Evolutionary conservation across 2,888 invertebrate genomes (phyloP).

Genomic region (Megaustenia siamemsis): DNA sequence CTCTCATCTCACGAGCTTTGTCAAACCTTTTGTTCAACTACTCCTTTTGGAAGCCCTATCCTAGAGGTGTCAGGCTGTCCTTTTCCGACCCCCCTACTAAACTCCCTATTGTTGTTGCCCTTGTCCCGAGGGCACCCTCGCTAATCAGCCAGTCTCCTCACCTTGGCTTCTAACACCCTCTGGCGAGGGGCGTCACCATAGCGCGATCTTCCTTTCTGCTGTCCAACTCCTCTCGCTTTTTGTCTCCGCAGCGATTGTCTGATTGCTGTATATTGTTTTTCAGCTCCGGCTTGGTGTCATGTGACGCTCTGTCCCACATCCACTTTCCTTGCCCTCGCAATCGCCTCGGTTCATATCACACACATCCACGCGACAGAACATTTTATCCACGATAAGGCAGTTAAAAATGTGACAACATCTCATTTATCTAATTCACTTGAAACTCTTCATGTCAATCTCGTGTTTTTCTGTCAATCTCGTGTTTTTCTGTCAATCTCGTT

Average conservation of each 20-base stretch:
- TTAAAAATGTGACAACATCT: no score
- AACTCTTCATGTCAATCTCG: no score
- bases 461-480: no score
- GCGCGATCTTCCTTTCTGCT: not conserved
- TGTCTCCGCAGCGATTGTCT: not conserved
- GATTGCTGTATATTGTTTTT: conserved; percentile 1
- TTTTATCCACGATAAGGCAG: no score
- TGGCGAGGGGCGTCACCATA: not conserved
- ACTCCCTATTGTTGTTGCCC: not conserved
- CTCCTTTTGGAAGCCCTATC: not conserved
- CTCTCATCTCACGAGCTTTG: not conserved
- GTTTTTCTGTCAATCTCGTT: no score
- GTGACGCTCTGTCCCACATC: not conserved
- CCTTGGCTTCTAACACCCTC: not conserved
- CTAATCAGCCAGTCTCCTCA: conserved; percentile 4
- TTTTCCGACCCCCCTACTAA: not conserved
- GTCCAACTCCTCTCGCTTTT: not conserved
- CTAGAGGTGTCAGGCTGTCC: conserved; percentile 19
- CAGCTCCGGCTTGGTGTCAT: not conserved
- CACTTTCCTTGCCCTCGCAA: not conserved
- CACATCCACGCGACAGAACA: not conserved
- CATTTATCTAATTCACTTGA: no score
- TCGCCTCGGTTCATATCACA: not conserved
- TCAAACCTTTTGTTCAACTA: not conserved
- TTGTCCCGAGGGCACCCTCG: conserved; percentile 3